A percentile compares a stretch with the other conserved stretches of the same genome.
Evolutionary conservation across 2,888 invertebrate species (phyloP).

Genomic region (Leucoptera coffeella): DNA sequence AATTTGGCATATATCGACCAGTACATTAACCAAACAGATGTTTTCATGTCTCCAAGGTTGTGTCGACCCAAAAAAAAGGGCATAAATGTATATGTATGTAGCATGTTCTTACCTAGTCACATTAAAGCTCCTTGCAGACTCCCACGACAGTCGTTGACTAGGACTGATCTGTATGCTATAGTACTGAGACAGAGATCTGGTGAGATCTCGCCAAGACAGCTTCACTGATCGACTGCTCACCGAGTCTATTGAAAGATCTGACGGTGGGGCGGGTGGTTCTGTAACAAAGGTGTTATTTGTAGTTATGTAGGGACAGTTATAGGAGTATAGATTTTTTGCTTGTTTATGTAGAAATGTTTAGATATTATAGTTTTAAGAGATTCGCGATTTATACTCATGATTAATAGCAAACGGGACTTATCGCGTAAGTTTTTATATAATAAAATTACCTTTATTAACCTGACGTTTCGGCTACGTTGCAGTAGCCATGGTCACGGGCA

Average conservation of each 20-base stretch:
- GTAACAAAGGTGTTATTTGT: slow-evolving; percentile 4
- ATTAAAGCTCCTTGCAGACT: slow-evolving; percentile 28
- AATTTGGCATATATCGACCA: too few species aligned
- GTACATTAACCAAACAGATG: too few species aligned
- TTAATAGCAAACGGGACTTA: too few species aligned
- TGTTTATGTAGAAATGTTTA: too few species aligned
- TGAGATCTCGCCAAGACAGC: slow-evolving; percentile 36
- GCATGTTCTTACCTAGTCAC: slow-evolving; percentile 25
- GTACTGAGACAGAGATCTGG: slow-evolving; percentile 30
- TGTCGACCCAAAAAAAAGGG: too few species aligned
- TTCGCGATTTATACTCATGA: too few species aligned
- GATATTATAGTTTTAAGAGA: too few species aligned
- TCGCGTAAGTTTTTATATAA: too few species aligned
- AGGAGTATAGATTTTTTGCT: neutral
- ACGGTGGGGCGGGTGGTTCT: slow-evolving; percentile 42
- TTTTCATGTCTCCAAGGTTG: too few species aligned
- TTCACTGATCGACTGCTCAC: slow-evolving; percentile 35
- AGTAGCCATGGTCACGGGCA: too few species aligned
- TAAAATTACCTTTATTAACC: too few species aligned
- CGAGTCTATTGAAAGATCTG: slow-evolving; percentile 36
- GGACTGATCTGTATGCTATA: slow-evolving; percentile 33
- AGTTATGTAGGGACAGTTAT: neutral
- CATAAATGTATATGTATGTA: neutral
- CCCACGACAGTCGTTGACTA: slow-evolving; percentile 31
- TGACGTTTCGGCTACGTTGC: too few species aligned